Evolutionary conservation across 1,140 invertebrate species (phyloP), one percentile per base, ranked within the genome.

Genomic region (Neodiprion virginianus): DNA sequence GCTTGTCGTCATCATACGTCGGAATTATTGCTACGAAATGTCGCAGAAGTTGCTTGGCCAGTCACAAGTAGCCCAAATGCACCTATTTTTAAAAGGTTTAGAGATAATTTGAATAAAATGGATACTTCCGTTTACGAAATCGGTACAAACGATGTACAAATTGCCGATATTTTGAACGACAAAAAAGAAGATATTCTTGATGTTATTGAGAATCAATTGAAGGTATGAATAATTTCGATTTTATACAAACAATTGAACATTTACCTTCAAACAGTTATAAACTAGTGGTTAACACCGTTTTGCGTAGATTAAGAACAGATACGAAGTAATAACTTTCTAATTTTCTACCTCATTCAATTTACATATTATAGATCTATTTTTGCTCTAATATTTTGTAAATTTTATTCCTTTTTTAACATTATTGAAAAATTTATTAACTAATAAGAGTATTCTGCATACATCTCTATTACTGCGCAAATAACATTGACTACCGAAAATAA

Each of bases 71-170:
- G 76, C 68, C 72, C 79, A 61, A 67, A 72, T 49, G 75, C 80
- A 61, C 50, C 71, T 48, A 48, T 80, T 49, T 81, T 80, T 70
- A 68, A 75, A 71, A 50, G 71, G 14, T 77, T 80, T 72, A 48
- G 70, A 74, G 50, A 74, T 69, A 17, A 72, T 11, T 80, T 71
- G 75, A 21, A 53, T 12, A 65, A 74, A 21, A 48, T 81, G 21
- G 73, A 84, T 73, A 72, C 79, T 78, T 76, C 67, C 7, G 77
- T 67, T 48, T 77, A 70, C 53, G 74, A 76, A 73, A 21, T 50
- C 12, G 72, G 71, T 17, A 78, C 79, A 68, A 10, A 75, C 28
- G 11, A 28, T 75, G 71, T 71, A 53, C 69, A 74, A 65, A 53
- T 72, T 28, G 69, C 48, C 8, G n/a, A 72, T 28, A 67, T 77